phyloP scores from a whole-genome alignment of 2,113 vertebrate species.

The Chinchilla lanigera region DNA sequence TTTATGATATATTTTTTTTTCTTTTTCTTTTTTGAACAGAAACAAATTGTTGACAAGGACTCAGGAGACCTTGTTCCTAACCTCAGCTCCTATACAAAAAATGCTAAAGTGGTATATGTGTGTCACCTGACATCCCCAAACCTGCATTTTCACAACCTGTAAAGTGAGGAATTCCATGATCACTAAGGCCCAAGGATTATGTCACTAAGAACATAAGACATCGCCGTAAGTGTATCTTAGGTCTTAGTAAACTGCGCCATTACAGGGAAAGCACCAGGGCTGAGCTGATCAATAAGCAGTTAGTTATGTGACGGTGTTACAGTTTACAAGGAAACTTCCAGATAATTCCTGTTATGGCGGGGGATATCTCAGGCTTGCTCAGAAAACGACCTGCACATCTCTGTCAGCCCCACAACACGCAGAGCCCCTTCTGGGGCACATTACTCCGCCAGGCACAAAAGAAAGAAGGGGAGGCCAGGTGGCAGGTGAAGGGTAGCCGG shows the following conservation, averaged over 20 bases:
- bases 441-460: background rate
- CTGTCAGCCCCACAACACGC: background rate
- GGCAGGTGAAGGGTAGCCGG: background rate
- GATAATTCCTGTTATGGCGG: background rate
- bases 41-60: background rate
- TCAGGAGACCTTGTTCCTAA: background rate
- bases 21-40: background rate
- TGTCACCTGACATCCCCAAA: background rate
- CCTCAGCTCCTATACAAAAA: slow-evolving; percentile 23
- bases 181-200: background rate
- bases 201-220: background rate
- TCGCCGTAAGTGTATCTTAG: background rate
- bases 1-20: background rate
- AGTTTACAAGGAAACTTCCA: background rate
- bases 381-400: background rate
- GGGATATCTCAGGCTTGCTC: background rate
- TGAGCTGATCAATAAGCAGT: background rate
- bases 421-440: background rate
- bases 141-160: background rate
- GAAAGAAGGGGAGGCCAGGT: background rate
- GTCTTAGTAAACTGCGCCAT: background rate
- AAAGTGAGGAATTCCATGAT: background rate
- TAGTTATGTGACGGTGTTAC: background rate
- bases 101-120: background rate
- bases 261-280: background rate